Evolutionary conservation across 2,113 vertebrate genomes (phyloP).

Genomic region (Pardalotus punctatus): DNA sequence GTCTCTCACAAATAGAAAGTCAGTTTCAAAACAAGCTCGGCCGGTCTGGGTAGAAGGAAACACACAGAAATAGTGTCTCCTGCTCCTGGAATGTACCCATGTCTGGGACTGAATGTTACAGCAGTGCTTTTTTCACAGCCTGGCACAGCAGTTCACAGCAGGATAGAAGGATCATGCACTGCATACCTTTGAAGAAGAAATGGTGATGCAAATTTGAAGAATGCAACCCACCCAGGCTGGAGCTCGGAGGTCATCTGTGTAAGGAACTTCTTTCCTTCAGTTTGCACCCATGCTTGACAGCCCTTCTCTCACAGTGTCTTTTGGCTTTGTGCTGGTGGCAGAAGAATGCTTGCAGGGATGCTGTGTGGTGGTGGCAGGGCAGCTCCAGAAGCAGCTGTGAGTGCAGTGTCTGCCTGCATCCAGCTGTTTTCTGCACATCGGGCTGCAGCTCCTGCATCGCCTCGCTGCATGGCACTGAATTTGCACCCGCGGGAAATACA

Average conservation of each 20-base stretch:
- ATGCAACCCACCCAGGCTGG: background rate
- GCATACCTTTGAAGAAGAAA: background rate
- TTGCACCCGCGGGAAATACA: background rate
- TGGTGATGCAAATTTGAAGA: background rate
- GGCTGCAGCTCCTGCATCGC: fast-evolving
- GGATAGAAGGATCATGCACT: background rate
- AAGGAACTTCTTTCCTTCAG: background rate
- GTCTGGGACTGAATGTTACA: slow-evolving; percentile 45
- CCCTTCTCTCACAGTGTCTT: background rate
- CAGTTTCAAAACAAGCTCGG: slow-evolving; percentile 22
- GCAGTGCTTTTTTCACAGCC: background rate
- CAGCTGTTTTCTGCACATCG: background rate
- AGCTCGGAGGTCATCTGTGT: background rate
- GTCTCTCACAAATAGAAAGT: slow-evolving; percentile 12
- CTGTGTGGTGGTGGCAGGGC: background rate
- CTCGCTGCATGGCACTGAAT: background rate
- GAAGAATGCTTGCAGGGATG: background rate
- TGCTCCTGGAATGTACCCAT: slow-evolving; percentile 10
- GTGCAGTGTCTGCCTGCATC: background rate
- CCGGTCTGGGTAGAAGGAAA: background rate
- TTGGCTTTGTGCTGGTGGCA: background rate
- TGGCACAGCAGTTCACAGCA: background rate
- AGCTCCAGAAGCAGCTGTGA: background rate
- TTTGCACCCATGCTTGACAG: background rate
- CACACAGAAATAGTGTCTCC: background rate